Conservation (phyloP, 1,140 invertebrate genomes). For the Holotrichia oblita region DNA sequence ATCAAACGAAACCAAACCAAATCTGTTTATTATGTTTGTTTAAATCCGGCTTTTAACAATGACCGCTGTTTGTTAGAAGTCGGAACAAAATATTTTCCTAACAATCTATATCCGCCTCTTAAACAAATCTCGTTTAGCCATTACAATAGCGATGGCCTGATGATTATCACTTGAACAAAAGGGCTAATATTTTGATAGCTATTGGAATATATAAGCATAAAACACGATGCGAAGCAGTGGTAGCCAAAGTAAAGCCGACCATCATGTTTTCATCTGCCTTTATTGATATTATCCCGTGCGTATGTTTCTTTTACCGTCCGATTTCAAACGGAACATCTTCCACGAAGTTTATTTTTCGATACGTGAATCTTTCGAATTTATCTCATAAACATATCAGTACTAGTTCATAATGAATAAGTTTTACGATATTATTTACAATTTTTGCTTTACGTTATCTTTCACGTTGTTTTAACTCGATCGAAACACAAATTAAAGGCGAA, state of each 20-base stretch:
- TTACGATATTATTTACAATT: constrained; percentile 37
- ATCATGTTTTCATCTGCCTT: constrained; percentile 23
- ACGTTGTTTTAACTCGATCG: constrained; percentile 21
- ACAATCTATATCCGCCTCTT: constrained; percentile 31
- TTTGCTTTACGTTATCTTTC: constrained; percentile 36
- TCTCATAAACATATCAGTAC: constrained; percentile 27
- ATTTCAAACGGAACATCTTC: constrained; percentile 31
- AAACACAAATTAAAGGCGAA: constrained; percentile 1
- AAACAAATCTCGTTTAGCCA: constrained; percentile 4
- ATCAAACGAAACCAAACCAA: constrained; percentile 23
- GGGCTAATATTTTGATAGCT: constrained; percentile 7
- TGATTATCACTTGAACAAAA: constrained; percentile 22
- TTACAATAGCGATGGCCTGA: neutral
- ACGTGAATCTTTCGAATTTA: constrained; percentile 35
- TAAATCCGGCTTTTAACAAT: constrained; percentile 14
- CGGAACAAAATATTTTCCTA: constrained; percentile 24
- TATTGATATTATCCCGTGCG: constrained; percentile 31
- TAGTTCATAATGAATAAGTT: constrained; percentile 24
- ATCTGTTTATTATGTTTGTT: constrained; percentile 25
- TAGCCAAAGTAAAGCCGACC: constrained; percentile 1
- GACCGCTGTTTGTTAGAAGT: neutral
- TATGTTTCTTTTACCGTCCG: constrained; percentile 27
- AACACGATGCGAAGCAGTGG: neutral
- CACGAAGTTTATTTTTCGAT: constrained; percentile 31
- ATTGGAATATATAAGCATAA: neutral